These are phyloP conservation scores for Heliconius hortense DNA, from an alignment of 2,888 invertebrate species.

Conservation along the genomic window DNA sequence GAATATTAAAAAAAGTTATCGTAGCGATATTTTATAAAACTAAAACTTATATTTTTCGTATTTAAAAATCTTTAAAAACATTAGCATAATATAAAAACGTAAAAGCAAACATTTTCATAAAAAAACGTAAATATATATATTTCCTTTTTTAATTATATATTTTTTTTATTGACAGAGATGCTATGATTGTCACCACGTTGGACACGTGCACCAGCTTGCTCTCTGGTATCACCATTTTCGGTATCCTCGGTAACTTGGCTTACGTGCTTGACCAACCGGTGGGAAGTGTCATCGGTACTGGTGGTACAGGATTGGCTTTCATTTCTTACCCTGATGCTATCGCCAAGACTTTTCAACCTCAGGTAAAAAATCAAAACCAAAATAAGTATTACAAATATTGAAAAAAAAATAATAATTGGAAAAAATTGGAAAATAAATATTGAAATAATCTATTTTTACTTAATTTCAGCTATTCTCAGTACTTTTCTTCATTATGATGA, in stretches of 20 bases:
- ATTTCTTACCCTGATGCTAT: constrained; percentile 93
- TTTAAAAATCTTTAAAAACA: background rate
- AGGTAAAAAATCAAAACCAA: constrained; percentile 70
- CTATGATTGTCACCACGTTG: constrained; percentile 89
- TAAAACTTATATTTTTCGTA: background rate
- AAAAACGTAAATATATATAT: no score
- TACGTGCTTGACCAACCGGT: constrained; percentile 84
- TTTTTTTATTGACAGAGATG: constrained; percentile 80
- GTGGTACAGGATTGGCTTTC: constrained; percentile 91
- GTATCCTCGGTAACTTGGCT: constrained; percentile 91
- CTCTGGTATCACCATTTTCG: constrained; percentile 91
- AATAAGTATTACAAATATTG: no score
- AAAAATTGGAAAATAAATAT: no score
- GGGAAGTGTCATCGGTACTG: constrained; percentile 84
- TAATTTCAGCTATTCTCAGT: constrained; percentile 85
- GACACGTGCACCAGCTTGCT: constrained; percentile 92
- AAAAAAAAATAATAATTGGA: no score
- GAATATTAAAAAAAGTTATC: no score
- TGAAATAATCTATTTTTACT: background rate
- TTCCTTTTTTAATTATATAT: background rate
- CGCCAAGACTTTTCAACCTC: constrained; percentile 88
- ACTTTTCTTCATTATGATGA: constrained; percentile 91
- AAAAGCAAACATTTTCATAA: no score
- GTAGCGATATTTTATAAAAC: no score
- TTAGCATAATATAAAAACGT: background rate